phyloP scores from a whole-genome alignment of 2,797 vertebrate species.

The Brachyalestes nurse region DNA sequence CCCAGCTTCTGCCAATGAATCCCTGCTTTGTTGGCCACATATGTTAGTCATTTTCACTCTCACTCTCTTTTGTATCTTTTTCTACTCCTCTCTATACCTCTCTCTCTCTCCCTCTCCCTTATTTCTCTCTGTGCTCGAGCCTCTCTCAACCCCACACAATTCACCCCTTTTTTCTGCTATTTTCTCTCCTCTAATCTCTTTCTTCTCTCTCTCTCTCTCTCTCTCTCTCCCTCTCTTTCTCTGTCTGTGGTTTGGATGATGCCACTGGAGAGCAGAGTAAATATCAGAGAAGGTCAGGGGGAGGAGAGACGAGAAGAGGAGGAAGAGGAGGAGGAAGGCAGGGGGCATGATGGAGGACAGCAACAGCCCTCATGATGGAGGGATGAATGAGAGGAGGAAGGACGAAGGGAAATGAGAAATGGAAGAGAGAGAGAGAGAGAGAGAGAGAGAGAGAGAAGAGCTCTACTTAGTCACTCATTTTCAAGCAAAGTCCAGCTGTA shows the following conservation, averaged over 20 bases:
- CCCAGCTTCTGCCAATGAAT: neutral
- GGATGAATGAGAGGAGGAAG: slow-evolving; percentile 41
- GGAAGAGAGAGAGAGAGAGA: slow-evolving; percentile 21
- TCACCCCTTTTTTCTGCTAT: slow-evolving; percentile 38
- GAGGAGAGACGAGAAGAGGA: slow-evolving; percentile 50
- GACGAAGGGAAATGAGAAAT: neutral
- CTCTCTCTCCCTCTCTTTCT: slow-evolving; percentile 39
- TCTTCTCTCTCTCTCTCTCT: too few species aligned
- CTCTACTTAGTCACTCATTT: neutral
- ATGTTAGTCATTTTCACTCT: slow-evolving; percentile 55
- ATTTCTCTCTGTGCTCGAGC: neutral
- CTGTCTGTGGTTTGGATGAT: slow-evolving; percentile 43
- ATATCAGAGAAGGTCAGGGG: slow-evolving; percentile 83
- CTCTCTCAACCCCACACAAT: slow-evolving; percentile 26
- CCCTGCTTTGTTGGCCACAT: neutral
- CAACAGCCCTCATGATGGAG: slow-evolving; percentile 64
- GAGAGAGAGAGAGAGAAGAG: slow-evolving; percentile 31
- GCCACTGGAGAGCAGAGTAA: slow-evolving; percentile 80
- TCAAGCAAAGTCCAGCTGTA: neutral
- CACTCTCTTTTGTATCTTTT: slow-evolving; percentile 6
- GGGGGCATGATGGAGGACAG: slow-evolving; percentile 56
- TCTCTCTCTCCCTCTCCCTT: neutral
- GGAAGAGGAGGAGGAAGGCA: slow-evolving; percentile 60
- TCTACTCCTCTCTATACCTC: neutral
- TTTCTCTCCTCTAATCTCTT: slow-evolving; percentile 33